Percentiles rank a stretch among this genome's conserved stretches.
These are phyloP conservation scores for Plestiodon gilberti DNA, from an alignment of 2,113 vertebrate species.

Conservation along the genomic window DNA sequence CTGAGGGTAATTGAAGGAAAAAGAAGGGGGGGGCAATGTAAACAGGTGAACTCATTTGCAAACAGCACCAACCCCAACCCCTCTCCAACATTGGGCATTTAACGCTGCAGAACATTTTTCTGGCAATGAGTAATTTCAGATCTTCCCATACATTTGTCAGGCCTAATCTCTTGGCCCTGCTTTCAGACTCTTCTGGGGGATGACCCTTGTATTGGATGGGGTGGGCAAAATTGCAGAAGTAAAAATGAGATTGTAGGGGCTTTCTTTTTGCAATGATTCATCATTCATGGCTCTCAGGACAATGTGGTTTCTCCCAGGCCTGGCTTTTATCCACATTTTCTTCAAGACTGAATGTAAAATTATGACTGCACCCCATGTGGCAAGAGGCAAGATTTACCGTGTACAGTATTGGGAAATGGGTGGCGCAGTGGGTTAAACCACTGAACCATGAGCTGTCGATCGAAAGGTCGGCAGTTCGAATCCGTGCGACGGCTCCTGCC, in stretches of 20 bases:
- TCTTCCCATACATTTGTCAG: neutral
- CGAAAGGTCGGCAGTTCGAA: too few relatives aligned
- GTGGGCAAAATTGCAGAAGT: neutral
- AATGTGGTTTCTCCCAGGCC: neutral
- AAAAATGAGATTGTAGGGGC: neutral
- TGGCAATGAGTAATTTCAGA: neutral
- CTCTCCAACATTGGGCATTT: neutral
- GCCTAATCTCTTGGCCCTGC: neutral
- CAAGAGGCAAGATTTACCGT: too few relatives aligned
- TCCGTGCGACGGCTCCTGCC: too few relatives aligned
- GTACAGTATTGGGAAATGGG: too few relatives aligned
- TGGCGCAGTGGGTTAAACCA: too few relatives aligned
- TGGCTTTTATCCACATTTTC: neutral
- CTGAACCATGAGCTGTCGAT: too few relatives aligned
- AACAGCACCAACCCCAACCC: too few relatives aligned
- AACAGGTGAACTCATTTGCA: neutral
- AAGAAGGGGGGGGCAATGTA: too few relatives aligned
- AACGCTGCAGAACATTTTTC: too few relatives aligned
- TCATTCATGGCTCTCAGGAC: neutral
- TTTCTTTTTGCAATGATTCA: slow-evolving; percentile 11
- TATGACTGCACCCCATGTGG: neutral
- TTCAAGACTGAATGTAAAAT: neutral
- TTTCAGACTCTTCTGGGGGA: neutral
- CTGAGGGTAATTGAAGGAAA: too few relatives aligned
- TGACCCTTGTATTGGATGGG: neutral